Evolutionary conservation across 2,113 vertebrate genomes (phyloP).

Genomic region (Peromyscus leucopus): DNA sequence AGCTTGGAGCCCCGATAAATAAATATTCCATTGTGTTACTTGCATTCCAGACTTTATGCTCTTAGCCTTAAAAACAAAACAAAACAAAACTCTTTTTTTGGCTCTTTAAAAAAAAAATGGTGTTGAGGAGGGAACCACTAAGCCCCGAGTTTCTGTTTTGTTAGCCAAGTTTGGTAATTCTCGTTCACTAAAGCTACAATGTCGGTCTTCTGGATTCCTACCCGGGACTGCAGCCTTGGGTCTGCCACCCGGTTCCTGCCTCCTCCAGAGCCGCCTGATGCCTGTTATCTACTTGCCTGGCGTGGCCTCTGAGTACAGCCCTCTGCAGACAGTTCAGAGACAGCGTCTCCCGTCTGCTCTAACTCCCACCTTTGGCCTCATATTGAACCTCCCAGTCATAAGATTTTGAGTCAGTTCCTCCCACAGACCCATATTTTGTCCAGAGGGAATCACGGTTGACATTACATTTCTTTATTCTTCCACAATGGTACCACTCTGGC

Average conservation of each 20-base stretch:
- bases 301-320: not conserved
- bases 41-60: constrained; percentile 25
- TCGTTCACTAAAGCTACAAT: not conserved
- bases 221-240: not conserved
- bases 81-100: not conserved
- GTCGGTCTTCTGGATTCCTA: not conserved
- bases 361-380: not conserved
- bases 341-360: not conserved
- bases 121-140: not conserved
- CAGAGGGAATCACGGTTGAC: not conserved
- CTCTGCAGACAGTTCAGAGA: not conserved
- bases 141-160: constrained; percentile 17
- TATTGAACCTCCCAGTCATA: not conserved
- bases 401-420: not conserved
- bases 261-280: not conserved
- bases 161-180: not conserved
- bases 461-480: not conserved
- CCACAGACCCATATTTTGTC: not conserved
- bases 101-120: not conserved
- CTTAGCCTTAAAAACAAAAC: not conserved
- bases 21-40: not conserved
- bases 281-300: not conserved
- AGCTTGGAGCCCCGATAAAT: not conserved
- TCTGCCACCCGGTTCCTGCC: not conserved
- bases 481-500: not conserved